Evolutionary conservation across 2,797 vertebrate species (phyloP).

Genomic region (Saxicola maurus): DNA sequence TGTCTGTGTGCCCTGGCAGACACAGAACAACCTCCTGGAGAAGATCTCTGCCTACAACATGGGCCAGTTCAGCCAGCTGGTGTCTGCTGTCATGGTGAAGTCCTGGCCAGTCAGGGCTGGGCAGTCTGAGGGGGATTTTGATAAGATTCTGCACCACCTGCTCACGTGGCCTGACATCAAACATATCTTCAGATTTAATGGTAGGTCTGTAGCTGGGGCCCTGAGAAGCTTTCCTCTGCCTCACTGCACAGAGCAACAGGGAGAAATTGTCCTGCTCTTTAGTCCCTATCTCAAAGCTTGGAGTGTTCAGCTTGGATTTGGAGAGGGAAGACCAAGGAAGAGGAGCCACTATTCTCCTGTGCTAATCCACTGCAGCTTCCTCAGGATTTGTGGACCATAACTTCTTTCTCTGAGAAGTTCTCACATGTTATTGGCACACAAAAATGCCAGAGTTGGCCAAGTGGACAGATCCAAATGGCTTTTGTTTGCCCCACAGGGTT

Average conservation of each 20-base stretch:
- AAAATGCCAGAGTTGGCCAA: not conserved
- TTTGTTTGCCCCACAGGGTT: not conserved
- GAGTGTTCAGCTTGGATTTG: not conserved
- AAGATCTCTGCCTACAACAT: slow-evolving; percentile 44
- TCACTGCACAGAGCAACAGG: not conserved
- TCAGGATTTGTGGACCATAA: not conserved
- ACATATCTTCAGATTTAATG: slow-evolving; percentile 78
- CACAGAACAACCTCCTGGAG: slow-evolving; percentile 52
- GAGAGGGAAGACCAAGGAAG: not conserved
- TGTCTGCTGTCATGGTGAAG: slow-evolving; percentile 84
- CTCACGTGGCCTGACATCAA: slow-evolving; percentile 81
- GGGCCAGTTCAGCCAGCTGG: slow-evolving; percentile 78
- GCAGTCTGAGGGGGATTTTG: slow-evolving; percentile 28
- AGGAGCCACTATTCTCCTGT: not conserved
- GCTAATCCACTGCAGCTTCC: not conserved
- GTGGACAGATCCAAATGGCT: not conserved
- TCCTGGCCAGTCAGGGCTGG: slow-evolving; percentile 79
- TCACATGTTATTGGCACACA: not conserved
- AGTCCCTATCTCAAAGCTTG: not conserved
- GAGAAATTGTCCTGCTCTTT: not conserved
- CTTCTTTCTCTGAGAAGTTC: not conserved
- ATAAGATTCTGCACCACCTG: slow-evolving; percentile 76
- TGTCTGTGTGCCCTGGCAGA: not conserved
- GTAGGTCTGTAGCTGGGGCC: slow-evolving; percentile 53
- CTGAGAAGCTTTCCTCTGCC: not conserved